Conservation (phyloP, 2,797 vertebrate genomes). For the Semotilus atromaculatus region DNA sequence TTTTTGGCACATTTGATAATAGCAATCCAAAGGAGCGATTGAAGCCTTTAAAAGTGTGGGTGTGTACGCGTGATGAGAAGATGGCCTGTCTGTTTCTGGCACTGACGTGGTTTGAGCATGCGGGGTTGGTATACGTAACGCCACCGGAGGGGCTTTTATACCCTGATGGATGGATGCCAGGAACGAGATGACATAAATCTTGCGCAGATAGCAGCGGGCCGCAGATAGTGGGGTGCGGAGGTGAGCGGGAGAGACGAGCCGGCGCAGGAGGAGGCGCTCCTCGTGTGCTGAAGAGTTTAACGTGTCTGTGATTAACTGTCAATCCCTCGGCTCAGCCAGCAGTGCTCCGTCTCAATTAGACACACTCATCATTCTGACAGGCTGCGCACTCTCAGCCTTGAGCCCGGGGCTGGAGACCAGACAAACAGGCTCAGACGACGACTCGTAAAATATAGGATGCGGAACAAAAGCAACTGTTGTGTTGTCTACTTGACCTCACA, state of each 20-base stretch:
- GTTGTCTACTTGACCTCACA: neutral
- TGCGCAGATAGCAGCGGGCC: constrained; percentile 67
- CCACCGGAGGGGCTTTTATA: constrained; percentile 60
- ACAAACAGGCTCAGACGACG: constrained; percentile 31
- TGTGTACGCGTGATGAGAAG: neutral
- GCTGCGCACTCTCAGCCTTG: constrained; percentile 74
- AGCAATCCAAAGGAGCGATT: neutral
- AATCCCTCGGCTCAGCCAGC: constrained; percentile 70
- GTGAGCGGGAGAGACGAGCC: constrained; percentile 59
- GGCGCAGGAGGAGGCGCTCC: constrained; percentile 63
- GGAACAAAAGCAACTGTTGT: neutral
- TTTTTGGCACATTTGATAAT: constrained; percentile 13
- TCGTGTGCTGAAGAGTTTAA: constrained; percentile 74
- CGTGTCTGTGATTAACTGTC: constrained; percentile 82
- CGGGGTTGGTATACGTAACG: constrained; percentile 50
- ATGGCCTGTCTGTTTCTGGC: constrained; percentile 7
- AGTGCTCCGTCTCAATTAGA: constrained; percentile 72
- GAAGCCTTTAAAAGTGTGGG: constrained; percentile 9
- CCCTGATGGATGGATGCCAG: constrained; percentile 72
- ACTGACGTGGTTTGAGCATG: constrained; percentile 11
- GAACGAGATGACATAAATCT: constrained; percentile 74
- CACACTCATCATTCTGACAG: constrained; percentile 75
- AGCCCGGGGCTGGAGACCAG: constrained; percentile 42
- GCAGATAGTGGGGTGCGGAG: constrained; percentile 65
- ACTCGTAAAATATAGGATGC: constrained; percentile 28